Evolutionary conservation across 2,888 invertebrate species (phyloP).

Genomic region (Dynastes grantii): DNA sequence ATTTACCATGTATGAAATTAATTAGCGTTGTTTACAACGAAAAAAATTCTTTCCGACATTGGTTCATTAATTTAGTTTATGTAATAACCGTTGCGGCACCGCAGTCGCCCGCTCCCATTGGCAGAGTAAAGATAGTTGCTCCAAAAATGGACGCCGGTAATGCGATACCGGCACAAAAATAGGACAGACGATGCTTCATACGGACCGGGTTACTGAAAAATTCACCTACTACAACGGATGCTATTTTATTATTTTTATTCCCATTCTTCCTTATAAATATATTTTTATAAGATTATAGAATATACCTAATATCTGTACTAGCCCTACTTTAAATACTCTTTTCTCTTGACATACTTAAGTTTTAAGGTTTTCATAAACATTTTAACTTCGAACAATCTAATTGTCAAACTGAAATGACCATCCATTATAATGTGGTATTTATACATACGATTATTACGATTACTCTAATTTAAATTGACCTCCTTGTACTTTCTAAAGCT

Average conservation of each 20-base stretch:
- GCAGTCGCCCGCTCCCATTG: constrained; percentile 63
- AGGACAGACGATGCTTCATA: constrained; percentile 69
- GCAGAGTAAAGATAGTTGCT: constrained; percentile 73
- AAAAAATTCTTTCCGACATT: constrained; percentile 36
- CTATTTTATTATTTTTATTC: constrained; percentile 54
- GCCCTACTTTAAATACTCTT: too few species aligned
- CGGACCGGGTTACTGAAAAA: constrained; percentile 60
- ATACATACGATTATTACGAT: too few species aligned
- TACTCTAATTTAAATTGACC: too few species aligned
- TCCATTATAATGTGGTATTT: too few species aligned
- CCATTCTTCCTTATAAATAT: constrained; percentile 30
- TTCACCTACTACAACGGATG: constrained; percentile 52
- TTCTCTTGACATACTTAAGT: too few species aligned
- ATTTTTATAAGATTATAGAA: constrained; percentile 5
- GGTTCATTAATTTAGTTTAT: constrained; percentile 55
- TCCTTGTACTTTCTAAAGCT: constrained; percentile 4
- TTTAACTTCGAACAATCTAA: too few species aligned
- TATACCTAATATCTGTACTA: too few species aligned
- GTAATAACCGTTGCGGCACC: constrained; percentile 54
- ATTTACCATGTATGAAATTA: neutral
- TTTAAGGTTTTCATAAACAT: too few species aligned
- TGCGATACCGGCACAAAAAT: constrained; percentile 76
- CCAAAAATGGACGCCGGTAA: constrained; percentile 79
- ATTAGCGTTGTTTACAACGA: constrained; percentile 37
- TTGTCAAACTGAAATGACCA: too few species aligned